Evolutionary conservation across 2,113 vertebrate species (phyloP), one percentile per base, ranked within the genome.

Genomic region (Plecturocebus donacophilus): DNA sequence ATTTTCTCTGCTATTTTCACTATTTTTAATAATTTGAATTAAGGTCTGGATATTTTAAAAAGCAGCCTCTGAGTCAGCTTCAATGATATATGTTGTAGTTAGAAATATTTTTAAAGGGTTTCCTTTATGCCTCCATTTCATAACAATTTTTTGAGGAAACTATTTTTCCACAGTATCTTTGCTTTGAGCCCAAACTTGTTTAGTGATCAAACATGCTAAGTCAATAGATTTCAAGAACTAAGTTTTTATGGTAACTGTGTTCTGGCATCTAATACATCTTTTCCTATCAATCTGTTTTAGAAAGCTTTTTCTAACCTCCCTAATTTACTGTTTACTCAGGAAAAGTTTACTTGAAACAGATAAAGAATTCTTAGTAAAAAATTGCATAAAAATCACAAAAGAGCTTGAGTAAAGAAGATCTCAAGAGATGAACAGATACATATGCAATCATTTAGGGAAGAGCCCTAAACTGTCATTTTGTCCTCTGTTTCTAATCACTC

Each of bases 1-100:
- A 76, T 47, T 96, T 91, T 93, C 45, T 92, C 79, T 77, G 8
- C 8, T 90, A 66, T 68, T 81, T 66, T 68, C 30, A 80, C 35
- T 83, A 77, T 45, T 90, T 95, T 86, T 40, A 95, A 52, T 70
- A 83, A 64, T 71, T 23, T 90, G 87, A 95, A 88, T 20, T 42
- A 96, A 73, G 23, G 6, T 64, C 54, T 90, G 11, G 35, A 40
- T 76, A 79, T 91, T 76, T 79, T 85, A 58, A 88, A 66, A 54
- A 56, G 35, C 23, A 85, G 35, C 52, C 45, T 79, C 79, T 5
- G 25, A 42, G 54, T 49, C 86, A 76, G 17, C 6, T 58, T 95
- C 71, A 94, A 47, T 47, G 35, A 14, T 21, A 83, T 3, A 85
- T 17, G 52, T 1, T 56, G 8, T 76, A 76, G 68, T 47, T 68